A percentile compares a stretch with the other conserved stretches of the same genome.
These are phyloP conservation scores for Drosophila varians DNA, from an alignment of 1,140 invertebrate species.

Conservation along the genomic window DNA sequence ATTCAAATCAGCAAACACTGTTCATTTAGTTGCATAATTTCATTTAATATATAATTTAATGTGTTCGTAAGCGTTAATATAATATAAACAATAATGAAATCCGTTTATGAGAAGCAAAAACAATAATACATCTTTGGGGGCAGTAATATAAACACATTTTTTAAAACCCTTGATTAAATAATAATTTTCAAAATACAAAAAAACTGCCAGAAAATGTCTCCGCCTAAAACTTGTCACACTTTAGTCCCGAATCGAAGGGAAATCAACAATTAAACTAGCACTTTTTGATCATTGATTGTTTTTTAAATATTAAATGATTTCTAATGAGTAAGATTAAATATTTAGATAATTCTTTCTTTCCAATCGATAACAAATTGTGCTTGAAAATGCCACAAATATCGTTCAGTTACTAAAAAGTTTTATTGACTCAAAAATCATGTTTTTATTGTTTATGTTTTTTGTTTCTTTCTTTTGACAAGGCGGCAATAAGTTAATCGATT, in stretches of 20 bases:
- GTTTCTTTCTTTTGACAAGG: neutral
- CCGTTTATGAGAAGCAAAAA: conserved; percentile 11
- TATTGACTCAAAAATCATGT: neutral
- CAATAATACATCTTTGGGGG: conserved; percentile 35
- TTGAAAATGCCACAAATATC: neutral
- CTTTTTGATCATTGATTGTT: neutral
- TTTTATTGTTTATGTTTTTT: neutral
- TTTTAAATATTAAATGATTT: neutral
- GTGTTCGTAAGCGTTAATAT: conserved; percentile 51
- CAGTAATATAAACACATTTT: conserved; percentile 49
- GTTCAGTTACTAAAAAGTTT: neutral
- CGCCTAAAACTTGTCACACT: conserved; percentile 52
- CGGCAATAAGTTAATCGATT: neutral
- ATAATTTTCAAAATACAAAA: conserved; percentile 51
- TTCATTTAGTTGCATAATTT: conserved; percentile 51
- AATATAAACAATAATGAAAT: conserved; percentile 31
- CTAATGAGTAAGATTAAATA: neutral
- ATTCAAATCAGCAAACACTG: conserved; percentile 20
- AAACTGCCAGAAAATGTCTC: conserved; percentile 80
- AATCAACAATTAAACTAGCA: neutral
- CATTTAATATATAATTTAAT: conserved; percentile 50
- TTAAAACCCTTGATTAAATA: conserved; percentile 24
- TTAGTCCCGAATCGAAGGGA: conserved; percentile 12
- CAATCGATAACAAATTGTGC: neutral
- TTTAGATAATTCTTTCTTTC: neutral